Conservation (phyloP, 2,797 vertebrate genomes). For the Alectoris magna region DNA sequence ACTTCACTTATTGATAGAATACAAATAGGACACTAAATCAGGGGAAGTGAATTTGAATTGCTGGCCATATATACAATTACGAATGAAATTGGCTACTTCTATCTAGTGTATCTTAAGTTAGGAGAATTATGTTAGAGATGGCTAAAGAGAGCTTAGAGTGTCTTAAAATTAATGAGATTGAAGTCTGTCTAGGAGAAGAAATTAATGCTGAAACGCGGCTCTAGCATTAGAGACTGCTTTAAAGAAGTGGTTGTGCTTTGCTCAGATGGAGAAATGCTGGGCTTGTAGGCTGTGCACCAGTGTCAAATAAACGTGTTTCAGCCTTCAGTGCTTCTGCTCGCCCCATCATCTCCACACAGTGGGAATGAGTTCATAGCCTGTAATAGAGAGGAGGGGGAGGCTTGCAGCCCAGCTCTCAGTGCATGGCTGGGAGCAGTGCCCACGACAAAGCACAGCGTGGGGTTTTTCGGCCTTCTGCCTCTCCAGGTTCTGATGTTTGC, state of each 20-base stretch:
- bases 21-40: constrained; percentile 64
- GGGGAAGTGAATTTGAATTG: constrained; percentile 53
- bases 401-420: background rate
- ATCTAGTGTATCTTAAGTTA: constrained; percentile 10
- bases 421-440: background rate
- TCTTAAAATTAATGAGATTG: constrained; percentile 43
- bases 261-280: background rate
- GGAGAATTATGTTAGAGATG: constrained; percentile 33
- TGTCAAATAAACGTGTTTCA: background rate
- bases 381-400: background rate
- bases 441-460: fast-evolving
- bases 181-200: constrained; percentile 6
- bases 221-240: background rate
- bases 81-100: constrained; percentile 15
- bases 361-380: background rate
- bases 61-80: constrained; percentile 26
- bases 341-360: fast-evolving
- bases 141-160: constrained; percentile 49
- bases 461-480: background rate
- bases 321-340: background rate
- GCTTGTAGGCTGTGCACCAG: background rate
- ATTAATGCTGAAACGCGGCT: background rate
- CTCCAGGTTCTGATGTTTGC: background rate
- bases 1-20: constrained; percentile 65
- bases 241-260: background rate